A percentile compares a stretch with the other conserved stretches of the same genome.
These are phyloP conservation scores for Agrochola macilenta DNA, from an alignment of 2,888 invertebrate genomes.

Conservation along the genomic window DNA sequence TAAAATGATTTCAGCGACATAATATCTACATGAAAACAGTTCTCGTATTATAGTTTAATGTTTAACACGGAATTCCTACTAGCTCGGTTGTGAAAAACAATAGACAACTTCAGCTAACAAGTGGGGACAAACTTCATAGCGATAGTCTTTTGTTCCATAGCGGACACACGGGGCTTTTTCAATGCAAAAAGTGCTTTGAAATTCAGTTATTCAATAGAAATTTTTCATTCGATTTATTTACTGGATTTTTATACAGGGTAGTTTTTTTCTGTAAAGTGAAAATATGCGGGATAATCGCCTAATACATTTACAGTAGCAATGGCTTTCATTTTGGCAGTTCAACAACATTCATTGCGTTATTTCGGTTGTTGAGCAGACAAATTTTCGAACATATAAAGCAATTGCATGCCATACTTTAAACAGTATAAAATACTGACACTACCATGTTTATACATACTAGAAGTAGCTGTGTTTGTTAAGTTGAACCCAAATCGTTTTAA, in stretches of 20 bases:
- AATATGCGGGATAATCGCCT: background rate
- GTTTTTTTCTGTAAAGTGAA: background rate
- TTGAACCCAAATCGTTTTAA: too few relatives aligned
- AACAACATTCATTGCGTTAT: too few relatives aligned
- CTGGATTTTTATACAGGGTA: background rate
- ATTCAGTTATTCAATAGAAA: background rate
- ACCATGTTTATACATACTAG: too few relatives aligned
- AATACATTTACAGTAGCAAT: too few relatives aligned
- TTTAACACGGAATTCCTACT: background rate
- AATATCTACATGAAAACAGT: slow-evolving; percentile 4
- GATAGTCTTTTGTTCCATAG: slow-evolving; percentile 31
- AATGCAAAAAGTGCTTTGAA: slow-evolving; percentile 2
- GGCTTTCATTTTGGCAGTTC: too few relatives aligned
- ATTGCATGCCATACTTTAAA: too few relatives aligned
- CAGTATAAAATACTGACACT: too few relatives aligned
- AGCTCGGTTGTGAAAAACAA: slow-evolving; percentile 30
- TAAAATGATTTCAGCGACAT: background rate
- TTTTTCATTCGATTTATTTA: background rate
- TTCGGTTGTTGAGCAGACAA: too few relatives aligned
- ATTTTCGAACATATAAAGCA: too few relatives aligned
- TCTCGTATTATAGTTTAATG: background rate
- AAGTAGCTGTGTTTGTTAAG: too few relatives aligned
- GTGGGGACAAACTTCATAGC: slow-evolving; percentile 10
- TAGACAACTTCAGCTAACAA: slow-evolving; percentile 15
- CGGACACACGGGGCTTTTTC: slow-evolving; percentile 4